phyloP scores from a whole-genome alignment of 2,113 vertebrate genomes.

The Bufo bufo region DNA sequence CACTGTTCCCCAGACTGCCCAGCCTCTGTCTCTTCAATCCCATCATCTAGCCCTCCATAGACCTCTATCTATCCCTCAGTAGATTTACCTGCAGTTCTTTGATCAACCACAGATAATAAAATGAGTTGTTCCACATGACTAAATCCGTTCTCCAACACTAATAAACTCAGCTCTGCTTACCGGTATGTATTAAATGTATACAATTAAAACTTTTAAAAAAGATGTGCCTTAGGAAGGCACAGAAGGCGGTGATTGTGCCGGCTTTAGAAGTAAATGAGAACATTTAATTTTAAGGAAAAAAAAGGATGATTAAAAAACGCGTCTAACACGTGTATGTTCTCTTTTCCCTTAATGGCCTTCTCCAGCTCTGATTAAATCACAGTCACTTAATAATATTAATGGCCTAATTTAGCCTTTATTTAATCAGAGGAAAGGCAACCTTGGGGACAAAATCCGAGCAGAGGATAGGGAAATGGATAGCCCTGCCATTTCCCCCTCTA shows the following conservation, averaged over 20 bases:
- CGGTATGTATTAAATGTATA: neutral
- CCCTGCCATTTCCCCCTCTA: slow-evolving; percentile 18
- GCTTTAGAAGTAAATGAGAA: slow-evolving; percentile 8
- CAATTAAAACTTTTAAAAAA: neutral
- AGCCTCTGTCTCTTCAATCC: too few relatives aligned
- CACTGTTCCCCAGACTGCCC: too few relatives aligned
- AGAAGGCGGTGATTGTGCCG: neutral
- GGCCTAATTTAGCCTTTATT: slow-evolving; percentile 55
- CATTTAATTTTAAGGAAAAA: slow-evolving; percentile 39
- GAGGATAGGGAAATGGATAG: slow-evolving; percentile 46
- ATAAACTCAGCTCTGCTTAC: neutral
- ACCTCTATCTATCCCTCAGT: too few relatives aligned
- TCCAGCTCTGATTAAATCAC: slow-evolving; percentile 52
- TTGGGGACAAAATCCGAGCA: slow-evolving; percentile 46
- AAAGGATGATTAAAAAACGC: slow-evolving; percentile 50
- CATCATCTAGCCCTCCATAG: too few relatives aligned
- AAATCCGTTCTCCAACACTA: neutral
- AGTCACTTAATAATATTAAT: slow-evolving; percentile 58
- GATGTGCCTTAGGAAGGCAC: neutral
- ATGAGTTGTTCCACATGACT: neutral
- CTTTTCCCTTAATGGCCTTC: slow-evolving; percentile 49
- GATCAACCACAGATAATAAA: too few relatives aligned
- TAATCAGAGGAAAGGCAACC: slow-evolving; percentile 52
- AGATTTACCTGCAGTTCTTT: neutral
- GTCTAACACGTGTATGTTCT: slow-evolving; percentile 34